Base-by-base conservation (phyloP, 2,888 invertebrate genomes). In the Girardia tigrina region DNA sequence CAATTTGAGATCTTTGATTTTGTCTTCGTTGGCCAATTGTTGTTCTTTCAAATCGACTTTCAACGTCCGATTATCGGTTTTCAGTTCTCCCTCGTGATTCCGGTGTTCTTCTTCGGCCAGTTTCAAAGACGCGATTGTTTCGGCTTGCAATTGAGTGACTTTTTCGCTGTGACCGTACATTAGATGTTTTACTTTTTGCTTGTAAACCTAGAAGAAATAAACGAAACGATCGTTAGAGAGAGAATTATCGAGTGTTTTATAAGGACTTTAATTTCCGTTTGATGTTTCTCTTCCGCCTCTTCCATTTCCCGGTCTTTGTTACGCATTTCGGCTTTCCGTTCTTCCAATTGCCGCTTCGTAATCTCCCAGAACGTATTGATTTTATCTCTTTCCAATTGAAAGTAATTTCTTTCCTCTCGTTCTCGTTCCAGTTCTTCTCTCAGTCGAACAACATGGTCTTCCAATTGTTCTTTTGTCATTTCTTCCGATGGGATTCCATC, bases 331-430 rank as follows among this genome's bases (percentile, higher is more conserved):
- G 91, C 90, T 81, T 89, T 89, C 14, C 88, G 88, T 85, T 92
- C 91, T 81, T 93, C 91, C 69, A 94, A 85, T 82, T 94, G 91
- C 80, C 90, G 89, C 79, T 91, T 88, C 0, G 93, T 91, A 75
- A 94, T 92, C 85, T 94, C 94, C 94, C 94, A 95, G 83, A 93
- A 94, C 1, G 91, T 91, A 79, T 92, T 88, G 20, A 94, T 87
- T 85, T 94, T 94, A 83, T 94, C 94, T 79, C 94, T 87, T 86
- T 95, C 95, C 80, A 94, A 84, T 85, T 94, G 94, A 81, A 93
- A 94, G 83, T 90, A 94, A 84, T 94, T 94, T 75, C 95, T 86
- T 84, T 95, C 94, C 84, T 94, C 94, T 80, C 94, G 87, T 84
- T 95, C 94, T 76, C 91, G 88, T 82, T 94, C 94, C 82, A 94